A percentile compares a stretch with the other conserved stretches of the same genome.
Evolutionary conservation across 2,797 vertebrate species (phyloP).

Genomic region (Chelon auratus): DNA sequence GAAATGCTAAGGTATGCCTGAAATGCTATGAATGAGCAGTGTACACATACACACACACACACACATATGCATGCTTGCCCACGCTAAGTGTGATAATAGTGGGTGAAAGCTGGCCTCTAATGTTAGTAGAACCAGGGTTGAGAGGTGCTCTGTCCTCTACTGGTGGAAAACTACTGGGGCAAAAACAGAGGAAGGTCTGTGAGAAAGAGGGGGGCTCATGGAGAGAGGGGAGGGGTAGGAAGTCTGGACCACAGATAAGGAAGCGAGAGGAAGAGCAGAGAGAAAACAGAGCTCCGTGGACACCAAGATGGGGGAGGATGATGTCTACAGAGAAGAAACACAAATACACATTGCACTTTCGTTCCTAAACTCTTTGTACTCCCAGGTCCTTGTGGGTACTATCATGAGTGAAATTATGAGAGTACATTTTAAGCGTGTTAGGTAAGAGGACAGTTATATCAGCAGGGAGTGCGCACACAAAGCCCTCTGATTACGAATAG

Average conservation of each 20-base stretch:
- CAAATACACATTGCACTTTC: constrained; percentile 10
- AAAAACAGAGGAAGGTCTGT: constrained; percentile 77
- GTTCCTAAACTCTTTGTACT: constrained; percentile 12
- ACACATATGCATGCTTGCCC: constrained; percentile 35
- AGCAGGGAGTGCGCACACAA: constrained; percentile 43
- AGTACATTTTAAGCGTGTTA: constrained; percentile 21
- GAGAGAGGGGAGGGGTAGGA: constrained; percentile 71
- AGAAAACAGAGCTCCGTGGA: constrained; percentile 63
- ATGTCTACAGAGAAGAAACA: constrained; percentile 5
- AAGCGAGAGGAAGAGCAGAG: constrained; percentile 74
- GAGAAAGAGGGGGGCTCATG: constrained; percentile 60
- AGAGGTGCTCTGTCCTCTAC: constrained; percentile 51
- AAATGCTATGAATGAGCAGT: constrained; percentile 74
- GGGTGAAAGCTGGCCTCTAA: constrained; percentile 42
- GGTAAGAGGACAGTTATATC: constrained; percentile 46
- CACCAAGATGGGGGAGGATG: constrained; percentile 14
- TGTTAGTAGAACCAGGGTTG: constrained; percentile 39
- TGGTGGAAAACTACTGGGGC: constrained; percentile 72
- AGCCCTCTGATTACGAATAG: constrained; percentile 25
- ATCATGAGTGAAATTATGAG: constrained; percentile 4
- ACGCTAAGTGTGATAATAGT: constrained; percentile 56
- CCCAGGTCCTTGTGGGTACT: not conserved
- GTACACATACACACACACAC: constrained; percentile 45
- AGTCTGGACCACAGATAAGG: constrained; percentile 85
- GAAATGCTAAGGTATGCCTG: constrained; percentile 51